Conservation (phyloP, 2,113 vertebrate species). For the Balaenoptera acutorostrata region DNA sequence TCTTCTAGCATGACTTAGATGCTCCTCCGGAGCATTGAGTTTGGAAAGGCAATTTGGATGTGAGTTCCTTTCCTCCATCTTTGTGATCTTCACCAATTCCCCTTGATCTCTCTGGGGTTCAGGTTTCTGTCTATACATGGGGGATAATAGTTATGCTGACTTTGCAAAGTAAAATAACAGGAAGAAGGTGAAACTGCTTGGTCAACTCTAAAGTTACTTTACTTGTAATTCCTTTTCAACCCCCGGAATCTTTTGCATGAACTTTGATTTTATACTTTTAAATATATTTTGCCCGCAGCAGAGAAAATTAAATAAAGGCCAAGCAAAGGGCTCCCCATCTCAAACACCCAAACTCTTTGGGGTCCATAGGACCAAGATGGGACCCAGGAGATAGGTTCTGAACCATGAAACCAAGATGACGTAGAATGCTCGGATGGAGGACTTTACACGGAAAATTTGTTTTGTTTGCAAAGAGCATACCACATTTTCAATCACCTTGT, state of each 20-base stretch:
- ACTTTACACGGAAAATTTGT: background rate
- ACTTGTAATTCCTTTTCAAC: too few relatives aligned
- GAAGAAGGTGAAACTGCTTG: background rate
- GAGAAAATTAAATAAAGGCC: background rate
- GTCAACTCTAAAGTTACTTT: background rate
- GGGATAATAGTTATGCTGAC: accelerated
- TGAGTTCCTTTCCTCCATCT: background rate
- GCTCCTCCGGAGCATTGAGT: too few relatives aligned
- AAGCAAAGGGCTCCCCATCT: background rate
- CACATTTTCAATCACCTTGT: background rate
- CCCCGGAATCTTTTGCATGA: background rate
- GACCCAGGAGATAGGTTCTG: background rate
- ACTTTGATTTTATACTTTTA: background rate
- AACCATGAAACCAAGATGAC: background rate
- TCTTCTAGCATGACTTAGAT: too few relatives aligned
- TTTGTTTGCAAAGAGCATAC: background rate
- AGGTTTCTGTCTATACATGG: background rate
- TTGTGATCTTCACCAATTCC: background rate
- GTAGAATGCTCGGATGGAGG: background rate
- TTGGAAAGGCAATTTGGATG: too few relatives aligned
- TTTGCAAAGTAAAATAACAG: background rate
- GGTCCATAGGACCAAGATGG: background rate
- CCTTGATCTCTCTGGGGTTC: background rate
- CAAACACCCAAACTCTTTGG: background rate
- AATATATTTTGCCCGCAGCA: background rate